phyloP scores from a whole-genome alignment of 2,797 vertebrate species.

The Spatula versicolor region DNA sequence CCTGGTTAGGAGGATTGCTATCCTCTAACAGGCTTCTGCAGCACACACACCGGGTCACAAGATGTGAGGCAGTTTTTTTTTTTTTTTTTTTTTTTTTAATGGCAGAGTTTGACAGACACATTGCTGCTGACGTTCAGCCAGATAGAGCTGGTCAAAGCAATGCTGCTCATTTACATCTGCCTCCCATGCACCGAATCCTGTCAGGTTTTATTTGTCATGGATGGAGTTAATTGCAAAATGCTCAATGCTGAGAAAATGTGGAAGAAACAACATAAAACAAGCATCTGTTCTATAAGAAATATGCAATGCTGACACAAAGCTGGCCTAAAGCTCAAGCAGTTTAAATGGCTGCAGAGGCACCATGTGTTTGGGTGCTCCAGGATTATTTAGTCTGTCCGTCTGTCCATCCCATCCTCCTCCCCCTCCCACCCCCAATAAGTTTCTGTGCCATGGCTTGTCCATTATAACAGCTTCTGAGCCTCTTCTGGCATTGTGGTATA shows the following conservation, averaged over 20 bases:
- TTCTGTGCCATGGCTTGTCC: background rate
- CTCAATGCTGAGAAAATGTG: constrained; percentile 3
- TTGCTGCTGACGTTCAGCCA: constrained; percentile 18
- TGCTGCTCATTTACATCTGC: constrained; percentile 24
- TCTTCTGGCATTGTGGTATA: background rate
- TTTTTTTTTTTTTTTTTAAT: background rate
- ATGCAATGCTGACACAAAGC: constrained; percentile 28
- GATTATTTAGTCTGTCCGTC: background rate
- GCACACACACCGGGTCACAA: background rate
- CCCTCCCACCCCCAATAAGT: background rate
- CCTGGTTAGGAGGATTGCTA: background rate
- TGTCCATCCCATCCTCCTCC: background rate
- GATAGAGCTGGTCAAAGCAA: constrained; percentile 6
- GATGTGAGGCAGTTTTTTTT: background rate
- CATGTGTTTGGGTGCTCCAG: background rate
- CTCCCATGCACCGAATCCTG: constrained; percentile 8
- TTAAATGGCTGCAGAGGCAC: background rate
- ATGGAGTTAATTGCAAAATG: constrained; percentile 40
- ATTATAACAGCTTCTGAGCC: background rate
- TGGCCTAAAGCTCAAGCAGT: background rate
- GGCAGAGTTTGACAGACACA: background rate
- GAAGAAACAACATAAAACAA: constrained; percentile 25
- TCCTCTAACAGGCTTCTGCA: background rate
- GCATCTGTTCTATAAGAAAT: constrained; percentile 11
- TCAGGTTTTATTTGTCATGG: background rate